Base-by-base conservation (phyloP, 2,113 vertebrate genomes). In the Plecotus auritus region DNA sequence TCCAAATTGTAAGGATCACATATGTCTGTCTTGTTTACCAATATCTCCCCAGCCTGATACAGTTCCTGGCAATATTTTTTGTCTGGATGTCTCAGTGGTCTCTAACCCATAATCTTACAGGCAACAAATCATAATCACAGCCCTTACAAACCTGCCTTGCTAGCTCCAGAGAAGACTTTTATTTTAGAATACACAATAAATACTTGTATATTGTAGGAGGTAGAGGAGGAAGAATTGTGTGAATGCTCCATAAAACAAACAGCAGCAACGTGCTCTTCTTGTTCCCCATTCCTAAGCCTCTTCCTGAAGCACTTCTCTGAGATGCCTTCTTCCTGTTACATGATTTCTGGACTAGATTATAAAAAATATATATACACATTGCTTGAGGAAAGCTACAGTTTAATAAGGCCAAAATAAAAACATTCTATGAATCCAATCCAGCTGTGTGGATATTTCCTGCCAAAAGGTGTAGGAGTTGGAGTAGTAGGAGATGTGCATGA, bases 401-500 rank as follows among this genome's bases (percentile, higher is more conserved):
- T 95, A 96, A 95, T 96, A 91, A 97, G 89, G 69, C 82, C 84
- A 96, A 93, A 95, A 72, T 30, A 73, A 96, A 97, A 96, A 85
- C 88, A 88, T 70, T 91, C 49, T 95, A 49, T 84, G 85, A 94
- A 72, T 92, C 69, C 59, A 85, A 77, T 96, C 94, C 97, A 97
- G 97, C 95, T 97, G 97, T 96, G 95, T 88, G 69, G 37, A 13
- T 95, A 85, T 95, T 95, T 95, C 78, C 59, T 96, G 95, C 93
- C 95, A 94, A 88, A 87, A 94, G 81, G 92, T 90, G 90, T 94
- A 82, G 95, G 97, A 93, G 97, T 95, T 59, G 67, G 56, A 78
- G 47, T 85, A 64, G 74, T 78, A 73, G 40, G 40, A 54, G 72
- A 77, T 49, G 87, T 59, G 37, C 35, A 1, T 42, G 89, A 80